Percentiles rank a stretch among this genome's conserved stretches.
Conservation (phyloP, 2,113 vertebrate genomes). For the Dissostichus mawsoni region DNA sequence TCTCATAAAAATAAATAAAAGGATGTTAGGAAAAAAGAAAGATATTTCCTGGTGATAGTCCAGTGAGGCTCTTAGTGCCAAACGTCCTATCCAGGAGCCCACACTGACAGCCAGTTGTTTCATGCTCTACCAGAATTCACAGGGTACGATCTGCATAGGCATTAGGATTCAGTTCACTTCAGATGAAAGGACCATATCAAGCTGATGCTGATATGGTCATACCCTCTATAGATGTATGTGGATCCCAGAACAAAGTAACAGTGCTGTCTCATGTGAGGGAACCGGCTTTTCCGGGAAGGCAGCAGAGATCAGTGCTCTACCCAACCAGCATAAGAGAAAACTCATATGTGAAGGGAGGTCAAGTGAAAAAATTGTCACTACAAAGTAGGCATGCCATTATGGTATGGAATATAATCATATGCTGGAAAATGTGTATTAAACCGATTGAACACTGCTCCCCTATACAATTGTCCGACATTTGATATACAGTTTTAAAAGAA, state of each 20-base stretch:
- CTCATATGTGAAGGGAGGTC: slow-evolving; percentile 5
- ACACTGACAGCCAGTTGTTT: slow-evolving; percentile 42
- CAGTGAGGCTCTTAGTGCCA: slow-evolving; percentile 34
- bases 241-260: neutral
- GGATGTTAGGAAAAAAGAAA: neutral
- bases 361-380: neutral
- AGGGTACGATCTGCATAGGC: slow-evolving; percentile 27
- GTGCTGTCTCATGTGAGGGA: neutral
- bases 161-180: slow-evolving; percentile 24
- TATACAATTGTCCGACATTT: too few species aligned
- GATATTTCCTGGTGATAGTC: neutral
- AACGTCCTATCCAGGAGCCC: slow-evolving; percentile 2
- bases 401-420: neutral
- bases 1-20: slow-evolving; percentile 44
- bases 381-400: too few species aligned
- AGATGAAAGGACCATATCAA: slow-evolving; percentile 7
- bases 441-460: neutral
- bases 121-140: slow-evolving; percentile 36
- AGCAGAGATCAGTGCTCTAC: neutral
- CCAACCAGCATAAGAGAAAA: neutral
- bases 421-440: neutral
- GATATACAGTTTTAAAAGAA: neutral
- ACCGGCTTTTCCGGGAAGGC: slow-evolving; percentile 2
- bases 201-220: slow-evolving; percentile 2
- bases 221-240: neutral